Conservation (phyloP, 2,113 vertebrate species). For the Galbula dea region DNA sequence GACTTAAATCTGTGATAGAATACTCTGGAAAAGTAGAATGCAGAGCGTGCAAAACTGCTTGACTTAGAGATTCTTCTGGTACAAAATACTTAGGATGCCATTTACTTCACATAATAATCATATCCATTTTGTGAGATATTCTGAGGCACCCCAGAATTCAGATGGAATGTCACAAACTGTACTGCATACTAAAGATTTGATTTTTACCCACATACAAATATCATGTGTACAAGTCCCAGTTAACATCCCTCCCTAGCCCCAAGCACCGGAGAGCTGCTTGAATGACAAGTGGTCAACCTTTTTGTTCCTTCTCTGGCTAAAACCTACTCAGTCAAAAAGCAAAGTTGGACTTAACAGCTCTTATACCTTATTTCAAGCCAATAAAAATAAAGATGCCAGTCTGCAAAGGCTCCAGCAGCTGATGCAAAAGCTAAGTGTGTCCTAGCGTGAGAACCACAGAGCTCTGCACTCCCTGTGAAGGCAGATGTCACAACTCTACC, state of each 20-base stretch:
- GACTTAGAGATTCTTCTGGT: neutral
- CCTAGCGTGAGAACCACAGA: neutral
- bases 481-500: neutral
- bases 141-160: neutral
- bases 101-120: neutral
- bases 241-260: neutral
- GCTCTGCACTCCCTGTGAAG: neutral
- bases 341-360: neutral
- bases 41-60: neutral
- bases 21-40: neutral
- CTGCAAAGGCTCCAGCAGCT: neutral
- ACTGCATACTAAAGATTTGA: neutral
- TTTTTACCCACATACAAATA: neutral
- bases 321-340: neutral
- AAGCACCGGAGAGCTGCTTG: neutral
- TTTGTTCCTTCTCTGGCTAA: neutral
- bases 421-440: neutral
- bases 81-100: neutral
- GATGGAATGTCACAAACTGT: neutral
- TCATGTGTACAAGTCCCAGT: rapidly evolving
- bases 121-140: neutral
- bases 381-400: neutral
- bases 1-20: neutral
- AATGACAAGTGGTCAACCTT: neutral
- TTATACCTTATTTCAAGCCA: neutral